Conservation (phyloP, 1,140 invertebrate species). For the Latrodectus geometricus region DNA sequence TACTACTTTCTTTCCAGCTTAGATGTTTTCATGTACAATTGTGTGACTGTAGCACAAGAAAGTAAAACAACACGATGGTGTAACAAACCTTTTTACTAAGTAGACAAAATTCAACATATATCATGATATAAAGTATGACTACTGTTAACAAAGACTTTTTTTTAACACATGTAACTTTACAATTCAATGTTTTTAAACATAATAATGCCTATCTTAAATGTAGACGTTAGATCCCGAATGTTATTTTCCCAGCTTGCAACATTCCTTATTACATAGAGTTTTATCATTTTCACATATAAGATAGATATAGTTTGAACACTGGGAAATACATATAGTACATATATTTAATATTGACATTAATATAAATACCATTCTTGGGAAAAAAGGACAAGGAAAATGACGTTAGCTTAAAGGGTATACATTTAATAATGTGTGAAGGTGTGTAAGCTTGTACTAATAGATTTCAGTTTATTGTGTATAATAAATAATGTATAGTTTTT, state of each 20-base stretch:
- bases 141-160: slow-evolving; percentile 54
- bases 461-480: too few species aligned
- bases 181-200: slow-evolving; percentile 46
- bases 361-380: neutral
- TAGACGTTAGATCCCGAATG: slow-evolving; percentile 30
- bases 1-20: too few species aligned
- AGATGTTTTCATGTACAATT: too few species aligned
- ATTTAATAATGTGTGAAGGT: neutral
- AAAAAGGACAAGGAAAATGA: slow-evolving; percentile 14
- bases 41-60: neutral
- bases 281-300: slow-evolving; percentile 36
- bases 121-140: slow-evolving; percentile 61
- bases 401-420: neutral
- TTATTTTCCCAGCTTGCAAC: slow-evolving; percentile 55
- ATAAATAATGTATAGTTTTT: too few species aligned
- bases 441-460: neutral
- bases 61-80: slow-evolving; percentile 46
- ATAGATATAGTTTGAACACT: slow-evolving; percentile 23
- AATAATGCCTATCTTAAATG: slow-evolving; percentile 44
- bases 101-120: slow-evolving; percentile 61
- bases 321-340: neutral
- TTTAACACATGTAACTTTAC: slow-evolving; percentile 38
- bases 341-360: neutral
- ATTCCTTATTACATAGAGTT: slow-evolving; percentile 54
- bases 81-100: slow-evolving; percentile 62